Conservation (phyloP, 2,888 invertebrate genomes). For the Nymphalis c-album region DNA sequence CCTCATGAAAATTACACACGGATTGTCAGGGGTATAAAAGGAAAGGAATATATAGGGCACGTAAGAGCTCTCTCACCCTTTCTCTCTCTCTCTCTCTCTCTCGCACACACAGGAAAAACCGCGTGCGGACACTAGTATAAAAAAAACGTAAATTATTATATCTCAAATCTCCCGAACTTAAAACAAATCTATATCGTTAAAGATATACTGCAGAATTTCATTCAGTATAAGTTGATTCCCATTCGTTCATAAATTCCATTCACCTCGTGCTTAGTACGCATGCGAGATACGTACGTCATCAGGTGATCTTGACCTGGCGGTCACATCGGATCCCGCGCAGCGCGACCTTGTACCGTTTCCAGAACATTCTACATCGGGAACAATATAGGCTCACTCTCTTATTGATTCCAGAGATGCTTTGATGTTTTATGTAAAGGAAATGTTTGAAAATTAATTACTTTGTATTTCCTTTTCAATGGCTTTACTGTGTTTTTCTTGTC, state of each 20-base stretch:
- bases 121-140: no score
- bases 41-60: no score
- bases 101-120: no score
- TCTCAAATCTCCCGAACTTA: no score
- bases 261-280: conserved; percentile 43
- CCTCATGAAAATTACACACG: no score
- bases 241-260: conserved; percentile 43
- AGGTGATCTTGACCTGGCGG: conserved; percentile 69
- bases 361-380: conserved; percentile 16
- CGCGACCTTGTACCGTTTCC: conserved; percentile 50
- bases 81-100: no score
- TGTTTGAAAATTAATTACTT: not conserved
- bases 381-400: conserved; percentile 13
- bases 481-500: no score
- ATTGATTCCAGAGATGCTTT: not conserved
- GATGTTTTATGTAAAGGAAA: not conserved
- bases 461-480: no score
- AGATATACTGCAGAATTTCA: not conserved
- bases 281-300: conserved; percentile 47
- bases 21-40: no score
- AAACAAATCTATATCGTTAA: no score
- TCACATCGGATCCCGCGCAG: conserved; percentile 64
- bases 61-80: no score
- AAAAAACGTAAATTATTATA: no score
- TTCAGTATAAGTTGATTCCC: not conserved